Base-by-base conservation (phyloP, 2,888 invertebrate genomes). In the Deilephila porcellus region DNA sequence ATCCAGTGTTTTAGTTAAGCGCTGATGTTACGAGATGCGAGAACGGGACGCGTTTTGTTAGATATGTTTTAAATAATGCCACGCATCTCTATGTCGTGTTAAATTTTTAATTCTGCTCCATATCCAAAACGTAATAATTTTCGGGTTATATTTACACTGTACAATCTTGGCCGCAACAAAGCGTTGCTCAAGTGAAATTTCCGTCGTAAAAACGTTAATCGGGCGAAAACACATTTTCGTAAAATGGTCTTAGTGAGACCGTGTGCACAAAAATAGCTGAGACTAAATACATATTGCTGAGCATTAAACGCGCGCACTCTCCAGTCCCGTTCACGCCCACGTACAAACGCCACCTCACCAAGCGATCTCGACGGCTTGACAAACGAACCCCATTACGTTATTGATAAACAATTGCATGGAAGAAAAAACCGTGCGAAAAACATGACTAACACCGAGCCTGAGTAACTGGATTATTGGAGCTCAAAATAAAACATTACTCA, bases 361-460 rank as follows among this genome's bases (percentile, higher is more conserved):
- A 72, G 70, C 74, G 75, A 76, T 62, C 72, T 73, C 75, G 60
- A 37, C 59, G n/a, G 64, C 20, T 60, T 71, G 60, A 37, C 59
- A 71, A 60, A 71, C 59, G 25, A 60, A 37, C 32, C 37, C 60
- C 32, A 20, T n/a, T 17, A 60, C 29, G 53, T 60, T 45, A 71
- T 64, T 34, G 17, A 64, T 71, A 71, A 45, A 37, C 60, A 71
- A 60, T 37, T 60, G 29, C 60, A 73, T 64, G n/a, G 64, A 60
- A 19, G 52, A 70, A 74, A 60, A 74, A 72, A 77, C 76, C 82
- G 81, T 73, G 73, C 60, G 67, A 59, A 70, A 52, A 20, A 29
- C 20, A 62, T 62, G 86, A 88, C 77, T 83, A 85, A 86, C 83
- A 79, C 81, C 74, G 75, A 83, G 85, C 84, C 87, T 80, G 85